Evolutionary conservation across 2,113 vertebrate species (phyloP), one percentile per base, ranked within the genome.

Genomic region (Campylomormyrus tamandua): DNA sequence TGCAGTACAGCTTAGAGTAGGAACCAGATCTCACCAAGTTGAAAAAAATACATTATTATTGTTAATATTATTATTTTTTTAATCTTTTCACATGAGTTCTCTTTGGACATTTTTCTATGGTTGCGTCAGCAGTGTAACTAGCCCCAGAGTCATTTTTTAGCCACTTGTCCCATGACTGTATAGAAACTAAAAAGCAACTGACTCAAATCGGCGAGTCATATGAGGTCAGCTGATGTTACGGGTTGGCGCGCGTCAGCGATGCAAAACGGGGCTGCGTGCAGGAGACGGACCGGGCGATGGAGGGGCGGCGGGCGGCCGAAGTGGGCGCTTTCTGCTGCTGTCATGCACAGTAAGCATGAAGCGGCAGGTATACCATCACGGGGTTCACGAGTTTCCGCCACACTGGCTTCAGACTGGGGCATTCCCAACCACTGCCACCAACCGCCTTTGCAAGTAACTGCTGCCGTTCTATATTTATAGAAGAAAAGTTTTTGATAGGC

Each of bases 171-270:
- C 74, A 66, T 90, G 90, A 88, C 87, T 17, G 31, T 48, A 70
- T 70, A 87, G 66, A 27, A 46, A 56, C 74, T 83, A 45, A 21
- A 70, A 58, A 53, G 45, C 21, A 31, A 77, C 85, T 89, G 89
- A 89, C 89, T 90, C 89, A 91, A 62, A 91, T 90, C 89, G 8
- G 88, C 83, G 58, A 70, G 85, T 92, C 92, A 92, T 91, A 88
- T 91, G 90, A 91, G 80, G 35, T 27, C 24, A 90, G 87, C 15
- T 83, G 87, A 87, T 31, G 58, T 52, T 77, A 50, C 50, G 80
- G 53, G 89, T 74, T 52, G 31, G 45, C 74, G 83, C 15, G 89
- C 49, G n/a, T 89, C 50, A 45, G 50, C 56, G 53, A 21, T 46
- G 89, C 15, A 53, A 31, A 83, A 56, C 70, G 21, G 49, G 17